Evolutionary conservation across 1,140 invertebrate genomes (phyloP), one percentile per base, ranked within the genome.

Genomic region (Pogonomyrmex barbatus): DNA sequence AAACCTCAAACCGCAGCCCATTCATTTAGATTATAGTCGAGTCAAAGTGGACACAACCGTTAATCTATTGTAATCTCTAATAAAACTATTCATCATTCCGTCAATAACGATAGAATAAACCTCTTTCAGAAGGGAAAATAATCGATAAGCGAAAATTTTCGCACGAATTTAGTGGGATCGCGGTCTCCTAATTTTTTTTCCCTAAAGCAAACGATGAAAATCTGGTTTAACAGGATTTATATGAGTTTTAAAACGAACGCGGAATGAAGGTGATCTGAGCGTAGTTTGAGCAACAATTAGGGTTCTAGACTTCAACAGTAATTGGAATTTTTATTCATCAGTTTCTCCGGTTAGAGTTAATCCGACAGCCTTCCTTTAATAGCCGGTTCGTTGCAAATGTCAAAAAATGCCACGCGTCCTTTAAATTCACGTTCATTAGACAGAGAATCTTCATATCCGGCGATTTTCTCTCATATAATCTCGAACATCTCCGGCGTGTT

Each of bases 1-100:
- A 89, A 67, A 70, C 73, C 81, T 47, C 73, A 89, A 68, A 78
- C 75, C 86, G 14, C 86, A 33, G 39, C 30, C 14, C 45, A 36
- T 68, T 86, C 52, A 33, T 86, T 79, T 60, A 67, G 83, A 68
- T 79, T 79, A 79, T 65, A 45, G 58, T 30, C 33, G 33, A 70
- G 14, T 30, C 52, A n/a, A 42, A n/a, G 47, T 70, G 70, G 54
- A 52, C 42, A 39, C 39, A 24, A 2, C 0, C 47, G 14, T 63
- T 70, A 45, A 70, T 68, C 84, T 50, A 39, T 73, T 62, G 47
- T 14, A 24, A 60, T 60, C 10, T 39, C n/a, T 39, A 50, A 24
- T 45, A 62, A 71, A 83, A 50, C n/a, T 50, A 17, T 39, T 45
- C 5, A 4, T 0, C 39, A 36, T 24, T 70, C 33, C 17, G 52